A percentile compares a stretch with the other conserved stretches of the same genome.
These are phyloP conservation scores for Bucorvus abyssinicus DNA, from an alignment of 2,797 vertebrate species.

Conservation along the genomic window DNA sequence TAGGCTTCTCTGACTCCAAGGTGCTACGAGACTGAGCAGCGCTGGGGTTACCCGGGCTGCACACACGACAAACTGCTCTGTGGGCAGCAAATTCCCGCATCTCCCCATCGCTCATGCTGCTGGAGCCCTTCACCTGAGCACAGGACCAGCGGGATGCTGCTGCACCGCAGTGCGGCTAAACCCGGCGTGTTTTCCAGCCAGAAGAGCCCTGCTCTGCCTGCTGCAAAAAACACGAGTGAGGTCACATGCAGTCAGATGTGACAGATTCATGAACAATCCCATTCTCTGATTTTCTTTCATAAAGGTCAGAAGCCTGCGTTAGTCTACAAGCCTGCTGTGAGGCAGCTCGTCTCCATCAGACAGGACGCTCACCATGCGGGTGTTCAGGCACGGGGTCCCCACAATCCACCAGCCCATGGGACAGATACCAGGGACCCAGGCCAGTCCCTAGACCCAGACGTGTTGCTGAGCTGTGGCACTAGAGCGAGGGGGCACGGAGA, in stretches of 20 bases:
- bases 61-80: not conserved
- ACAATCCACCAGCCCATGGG: rapidly evolving
- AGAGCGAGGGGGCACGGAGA: not conserved
- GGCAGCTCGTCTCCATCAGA: not conserved
- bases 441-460: not conserved
- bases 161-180: too few relatives aligned
- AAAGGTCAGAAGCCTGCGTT: not conserved
- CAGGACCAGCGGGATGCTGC: not conserved
- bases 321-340: not conserved
- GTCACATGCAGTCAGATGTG: too few relatives aligned
- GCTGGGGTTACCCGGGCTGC: not conserved
- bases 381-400: not conserved
- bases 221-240: not conserved
- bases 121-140: not conserved
- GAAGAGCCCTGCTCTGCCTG: not conserved
- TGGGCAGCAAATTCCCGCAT: not conserved
- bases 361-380: not conserved
- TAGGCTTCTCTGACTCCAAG: not conserved
- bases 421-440: not conserved
- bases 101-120: not conserved
- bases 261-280: not conserved
- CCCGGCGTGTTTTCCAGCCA: not conserved
- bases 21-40: not conserved
- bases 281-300: not conserved
- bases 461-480: rapidly evolving